Evolutionary conservation across 2,113 vertebrate genomes (phyloP).

Genomic region (Crotalus tigris): DNA sequence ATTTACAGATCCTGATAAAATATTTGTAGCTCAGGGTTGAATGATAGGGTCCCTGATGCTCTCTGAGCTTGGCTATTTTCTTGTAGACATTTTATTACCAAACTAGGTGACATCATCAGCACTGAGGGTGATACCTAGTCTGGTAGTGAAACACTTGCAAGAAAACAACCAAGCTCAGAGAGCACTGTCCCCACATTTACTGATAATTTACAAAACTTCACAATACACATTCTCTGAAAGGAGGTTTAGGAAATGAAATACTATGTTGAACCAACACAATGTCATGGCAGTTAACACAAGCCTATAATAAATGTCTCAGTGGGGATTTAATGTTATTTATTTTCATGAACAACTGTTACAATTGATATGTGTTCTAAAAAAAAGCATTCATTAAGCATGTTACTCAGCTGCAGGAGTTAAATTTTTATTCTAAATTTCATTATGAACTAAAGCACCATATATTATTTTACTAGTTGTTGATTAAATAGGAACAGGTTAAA

Average conservation of each 20-base stretch:
- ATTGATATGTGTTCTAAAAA: background rate
- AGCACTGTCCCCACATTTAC: background rate
- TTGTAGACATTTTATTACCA: background rate
- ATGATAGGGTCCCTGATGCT: background rate
- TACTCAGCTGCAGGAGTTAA: background rate
- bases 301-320: background rate
- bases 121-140: background rate
- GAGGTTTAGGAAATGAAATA: background rate
- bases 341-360: background rate
- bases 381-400: background rate
- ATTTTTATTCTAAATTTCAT: background rate
- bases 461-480: slow-evolving; percentile 8
- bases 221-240: background rate
- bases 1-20: background rate
- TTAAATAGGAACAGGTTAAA: slow-evolving; percentile 33
- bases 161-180: background rate
- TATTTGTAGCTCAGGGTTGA: background rate
- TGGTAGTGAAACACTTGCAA: background rate
- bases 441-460: background rate
- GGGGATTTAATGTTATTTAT: background rate
- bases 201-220: background rate
- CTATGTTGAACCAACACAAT: background rate
- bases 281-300: background rate
- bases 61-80: background rate
- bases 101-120: background rate